Conservation (phyloP, 2,113 vertebrate species). For the Laterallus jamaicensis region DNA sequence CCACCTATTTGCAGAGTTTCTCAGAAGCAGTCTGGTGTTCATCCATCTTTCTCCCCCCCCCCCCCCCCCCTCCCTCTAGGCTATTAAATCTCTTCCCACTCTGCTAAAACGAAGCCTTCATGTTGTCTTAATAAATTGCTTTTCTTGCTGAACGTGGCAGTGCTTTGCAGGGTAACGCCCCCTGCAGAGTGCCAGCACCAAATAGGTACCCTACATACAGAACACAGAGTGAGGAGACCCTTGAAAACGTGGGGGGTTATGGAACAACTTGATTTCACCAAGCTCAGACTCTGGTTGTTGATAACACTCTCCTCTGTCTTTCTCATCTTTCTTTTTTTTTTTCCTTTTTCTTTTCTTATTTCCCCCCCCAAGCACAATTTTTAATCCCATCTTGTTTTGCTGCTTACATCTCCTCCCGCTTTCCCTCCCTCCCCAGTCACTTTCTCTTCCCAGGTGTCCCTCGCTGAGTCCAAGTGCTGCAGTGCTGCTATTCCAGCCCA, state of each 20-base stretch:
- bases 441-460: not conserved
- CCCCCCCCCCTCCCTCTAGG: not conserved
- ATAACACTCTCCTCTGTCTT: not conserved
- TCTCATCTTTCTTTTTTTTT: too few relatives aligned
- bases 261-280: not conserved
- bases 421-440: not conserved
- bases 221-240: not conserved
- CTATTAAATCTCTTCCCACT: not conserved
- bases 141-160: not conserved
- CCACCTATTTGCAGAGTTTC: slow-evolving; percentile 40
- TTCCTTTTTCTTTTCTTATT: too few relatives aligned
- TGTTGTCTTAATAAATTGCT: not conserved
- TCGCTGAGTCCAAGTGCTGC: not conserved
- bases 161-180: not conserved
- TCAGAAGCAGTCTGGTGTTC: not conserved
- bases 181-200: not conserved
- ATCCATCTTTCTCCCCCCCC: not conserved
- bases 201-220: fast-evolving
- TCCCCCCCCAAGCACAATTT: not conserved
- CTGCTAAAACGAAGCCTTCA: not conserved
- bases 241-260: not conserved
- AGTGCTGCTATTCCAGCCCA: not conserved
- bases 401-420: not conserved
- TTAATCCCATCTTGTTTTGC: not conserved
- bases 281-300: not conserved